Percentiles rank a stretch among this genome's conserved stretches.
Conservation (phyloP, 2,113 vertebrate species). For the Varanus salvator region DNA sequence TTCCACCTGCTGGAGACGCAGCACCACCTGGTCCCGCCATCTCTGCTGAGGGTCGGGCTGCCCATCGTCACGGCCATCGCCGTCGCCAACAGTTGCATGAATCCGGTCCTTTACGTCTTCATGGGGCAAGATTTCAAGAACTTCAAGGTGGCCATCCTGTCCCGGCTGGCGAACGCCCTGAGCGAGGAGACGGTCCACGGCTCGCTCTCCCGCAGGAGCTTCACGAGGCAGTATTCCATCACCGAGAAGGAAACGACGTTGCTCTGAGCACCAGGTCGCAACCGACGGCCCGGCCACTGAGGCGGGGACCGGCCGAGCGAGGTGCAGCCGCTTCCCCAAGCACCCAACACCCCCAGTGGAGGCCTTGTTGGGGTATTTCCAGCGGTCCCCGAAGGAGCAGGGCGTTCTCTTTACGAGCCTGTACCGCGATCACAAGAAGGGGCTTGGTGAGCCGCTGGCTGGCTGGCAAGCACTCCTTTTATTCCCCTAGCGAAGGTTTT, state of each 20-base stretch:
- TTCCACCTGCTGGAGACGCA: slow-evolving; percentile 83
- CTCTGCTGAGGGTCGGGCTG: slow-evolving; percentile 68
- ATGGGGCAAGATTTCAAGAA: slow-evolving; percentile 94
- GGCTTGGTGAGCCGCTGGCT: not conserved
- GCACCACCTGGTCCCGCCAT: not conserved
- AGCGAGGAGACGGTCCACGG: slow-evolving; percentile 78
- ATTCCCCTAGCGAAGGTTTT: not conserved
- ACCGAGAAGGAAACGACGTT: slow-evolving; percentile 76
- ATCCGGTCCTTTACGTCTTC: slow-evolving; percentile 93
- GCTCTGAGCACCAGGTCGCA: slow-evolving; percentile 44
- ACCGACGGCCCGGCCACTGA: not conserved
- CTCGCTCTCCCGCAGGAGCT: slow-evolving; percentile 73
- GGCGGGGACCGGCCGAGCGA: not conserved
- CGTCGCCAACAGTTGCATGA: slow-evolving; percentile 93
- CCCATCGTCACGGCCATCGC: slow-evolving; percentile 78
- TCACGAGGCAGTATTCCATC: slow-evolving; percentile 76
- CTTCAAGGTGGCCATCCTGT: slow-evolving; percentile 77
- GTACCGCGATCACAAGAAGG: not conserved
- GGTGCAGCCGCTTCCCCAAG: not conserved
- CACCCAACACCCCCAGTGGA: rapidly evolving
- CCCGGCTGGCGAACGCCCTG: slow-evolving; percentile 78
- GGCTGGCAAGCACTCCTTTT: too few relatives aligned
- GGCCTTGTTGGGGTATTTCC: not conserved
- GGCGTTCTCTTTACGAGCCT: not conserved
- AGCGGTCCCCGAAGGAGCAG: not conserved